Evolutionary conservation across 2,113 vertebrate genomes (phyloP).

Genomic region (Sinocyclocheilus maitianheensis): DNA sequence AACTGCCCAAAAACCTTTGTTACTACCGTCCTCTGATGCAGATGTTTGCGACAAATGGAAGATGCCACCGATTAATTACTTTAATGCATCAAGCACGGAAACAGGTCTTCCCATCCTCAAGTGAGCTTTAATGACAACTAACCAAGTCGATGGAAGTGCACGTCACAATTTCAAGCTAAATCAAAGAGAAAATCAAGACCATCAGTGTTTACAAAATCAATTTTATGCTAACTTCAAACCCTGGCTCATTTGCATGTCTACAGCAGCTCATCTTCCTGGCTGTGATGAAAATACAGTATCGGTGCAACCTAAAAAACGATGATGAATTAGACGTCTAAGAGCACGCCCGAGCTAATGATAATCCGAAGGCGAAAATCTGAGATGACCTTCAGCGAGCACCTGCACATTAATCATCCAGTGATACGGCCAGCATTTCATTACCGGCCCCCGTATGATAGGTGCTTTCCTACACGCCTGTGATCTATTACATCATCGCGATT

Average conservation of each 20-base stretch:
- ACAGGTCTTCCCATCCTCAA: background rate
- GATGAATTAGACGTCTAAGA: conserved; percentile 46
- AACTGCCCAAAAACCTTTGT: too few species aligned
- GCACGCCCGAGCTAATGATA: conserved; percentile 46
- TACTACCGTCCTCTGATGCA: background rate
- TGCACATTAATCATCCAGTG: conserved; percentile 57
- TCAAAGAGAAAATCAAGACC: conserved; percentile 21
- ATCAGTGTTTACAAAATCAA: conserved; percentile 8
- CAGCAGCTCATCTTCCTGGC: background rate
- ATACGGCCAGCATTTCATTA: conserved; percentile 54
- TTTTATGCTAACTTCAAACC: conserved; percentile 35
- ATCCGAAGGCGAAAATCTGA: conserved; percentile 41
- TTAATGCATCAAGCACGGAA: background rate
- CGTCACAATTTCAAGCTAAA: conserved; percentile 22
- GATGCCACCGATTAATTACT: background rate
- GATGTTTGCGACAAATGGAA: background rate
- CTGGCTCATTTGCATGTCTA: conserved; percentile 26
- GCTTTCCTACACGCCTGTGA: conserved; percentile 49
- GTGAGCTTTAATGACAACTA: background rate
- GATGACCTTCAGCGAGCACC: conserved; percentile 54
- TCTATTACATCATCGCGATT: conserved; percentile 58
- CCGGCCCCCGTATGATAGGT: conserved; percentile 39
- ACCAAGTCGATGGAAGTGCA: background rate
- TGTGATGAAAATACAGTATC: conserved; percentile 34
- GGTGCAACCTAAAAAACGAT: conserved; percentile 36